Percentiles rank a stretch among this genome's conserved stretches.
Evolutionary conservation across 2,113 vertebrate genomes (phyloP).

Genomic region (Leucosticte australis): DNA sequence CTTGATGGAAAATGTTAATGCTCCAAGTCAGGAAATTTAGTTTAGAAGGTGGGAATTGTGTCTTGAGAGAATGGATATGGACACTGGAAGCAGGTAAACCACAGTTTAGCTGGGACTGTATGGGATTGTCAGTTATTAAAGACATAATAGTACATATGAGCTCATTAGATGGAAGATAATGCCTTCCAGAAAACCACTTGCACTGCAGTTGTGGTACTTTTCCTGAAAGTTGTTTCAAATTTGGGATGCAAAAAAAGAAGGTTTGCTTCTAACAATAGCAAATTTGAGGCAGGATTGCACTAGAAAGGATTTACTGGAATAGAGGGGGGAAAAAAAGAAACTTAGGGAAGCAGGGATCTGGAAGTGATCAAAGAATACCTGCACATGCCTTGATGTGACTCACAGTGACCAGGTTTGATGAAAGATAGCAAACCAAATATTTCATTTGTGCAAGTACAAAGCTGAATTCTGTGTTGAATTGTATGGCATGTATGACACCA

Average conservation of each 20-base stretch:
- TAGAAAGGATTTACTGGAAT: not conserved
- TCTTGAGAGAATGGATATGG: not conserved
- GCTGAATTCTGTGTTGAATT: not conserved
- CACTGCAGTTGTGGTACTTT: not conserved
- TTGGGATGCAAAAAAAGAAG: not conserved
- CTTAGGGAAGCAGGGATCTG: not conserved
- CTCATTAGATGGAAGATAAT: not conserved
- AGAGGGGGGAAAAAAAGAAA: accelerated
- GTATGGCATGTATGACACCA: too few relatives aligned
- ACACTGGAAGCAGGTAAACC: not conserved
- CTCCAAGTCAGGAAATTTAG: not conserved
- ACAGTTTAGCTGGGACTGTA: not conserved
- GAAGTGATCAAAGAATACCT: not conserved
- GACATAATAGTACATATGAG: not conserved
- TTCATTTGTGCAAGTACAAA: not conserved
- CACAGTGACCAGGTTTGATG: not conserved
- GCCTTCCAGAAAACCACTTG: not conserved
- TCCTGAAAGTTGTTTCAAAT: not conserved
- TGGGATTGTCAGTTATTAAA: not conserved
- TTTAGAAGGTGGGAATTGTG: not conserved
- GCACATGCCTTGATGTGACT: not conserved
- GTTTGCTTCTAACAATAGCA: not conserved
- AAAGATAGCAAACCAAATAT: not conserved
- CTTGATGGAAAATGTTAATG: not conserved
- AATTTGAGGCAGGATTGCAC: not conserved